Evolutionary conservation across 2,113 vertebrate species (phyloP), one percentile per base, ranked within the genome.

Genomic region (Myiozetetes cayanensis): DNA sequence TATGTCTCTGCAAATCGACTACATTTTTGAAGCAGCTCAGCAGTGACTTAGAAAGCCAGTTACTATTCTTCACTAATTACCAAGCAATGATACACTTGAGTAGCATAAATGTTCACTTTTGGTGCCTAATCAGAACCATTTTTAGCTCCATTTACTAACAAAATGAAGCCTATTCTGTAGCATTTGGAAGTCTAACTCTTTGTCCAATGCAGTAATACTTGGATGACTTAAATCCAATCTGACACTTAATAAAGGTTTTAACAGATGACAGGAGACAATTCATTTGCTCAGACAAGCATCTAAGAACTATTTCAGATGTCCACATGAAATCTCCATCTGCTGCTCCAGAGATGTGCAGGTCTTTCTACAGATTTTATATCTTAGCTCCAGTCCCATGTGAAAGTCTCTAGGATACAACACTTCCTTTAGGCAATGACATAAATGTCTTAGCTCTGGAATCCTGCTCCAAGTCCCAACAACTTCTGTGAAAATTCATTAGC

Each of bases 21-120:
- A 28, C 1, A 2, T 47, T 52, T 80, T 50, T 47, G 23, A 79
- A 88, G 85, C 39, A 63, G 85, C 14, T 66, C 75, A 55, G n/a
- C 37, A 87, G 65, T 61, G 47, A 61, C 47, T 94, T 84, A 41
- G n/a, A 82, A 62, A 94, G 61, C 23, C 72, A 77, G 50, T 27
- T 89, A 55, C 59, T 87, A 59, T 67, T 81, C 76, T 67, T 74
- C 73, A 63, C 52, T 88, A 71, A 87, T 86, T 94, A 67, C 27
- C 33, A 71, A 81, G 80, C 50, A 77, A 72, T 63, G 73, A 87
- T 41, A 55, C 35, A 61, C 55, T 87, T 78, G 47, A 39, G 56
- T 28, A 81, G 71, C 59, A 74, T 46, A 80, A 74, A 63, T 72
- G 41, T 74, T 89, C 41, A 3, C 55, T 78, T 87, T 65, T 2